Percentiles rank a stretch among this genome's conserved stretches.
These are phyloP conservation scores for Patiria miniata DNA, from an alignment of 35 echinoderm and acorn worm genomes.

Conservation along the genomic window DNA sequence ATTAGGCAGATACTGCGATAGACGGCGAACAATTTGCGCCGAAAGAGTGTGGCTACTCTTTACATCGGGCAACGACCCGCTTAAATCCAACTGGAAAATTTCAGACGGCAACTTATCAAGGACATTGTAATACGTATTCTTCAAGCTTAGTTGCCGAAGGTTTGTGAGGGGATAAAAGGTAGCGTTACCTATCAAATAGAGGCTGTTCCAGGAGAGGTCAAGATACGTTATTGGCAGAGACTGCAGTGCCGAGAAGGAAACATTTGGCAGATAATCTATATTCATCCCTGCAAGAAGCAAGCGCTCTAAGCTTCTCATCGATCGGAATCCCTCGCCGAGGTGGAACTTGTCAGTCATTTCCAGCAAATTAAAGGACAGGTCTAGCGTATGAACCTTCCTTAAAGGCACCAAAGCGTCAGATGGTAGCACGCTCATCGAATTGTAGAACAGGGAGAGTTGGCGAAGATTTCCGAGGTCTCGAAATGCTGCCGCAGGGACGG, in stretches of 20 bases:
- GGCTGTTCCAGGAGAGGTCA: background rate
- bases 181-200: background rate
- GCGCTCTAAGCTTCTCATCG: background rate
- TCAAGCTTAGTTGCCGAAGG: background rate
- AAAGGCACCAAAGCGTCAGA: background rate
- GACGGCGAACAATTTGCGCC: background rate
- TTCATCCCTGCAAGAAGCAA: background rate
- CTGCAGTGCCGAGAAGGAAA: background rate
- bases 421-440: background rate
- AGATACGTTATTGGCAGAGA: background rate
- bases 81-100: background rate
- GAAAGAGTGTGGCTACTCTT: background rate
- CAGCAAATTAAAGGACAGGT: background rate
- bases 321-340: background rate
- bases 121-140: background rate
- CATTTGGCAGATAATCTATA: background rate
- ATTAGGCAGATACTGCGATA: background rate
- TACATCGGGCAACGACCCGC: background rate
- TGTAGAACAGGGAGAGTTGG: background rate
- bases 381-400: background rate
- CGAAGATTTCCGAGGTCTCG: background rate
- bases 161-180: background rate
- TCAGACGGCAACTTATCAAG: background rate
- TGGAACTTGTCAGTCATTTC: background rate
- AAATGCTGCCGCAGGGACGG: background rate